These are phyloP conservation scores for Escarpia spicata DNA, from an alignment of 2,888 invertebrate genomes.

Conservation along the genomic window DNA sequence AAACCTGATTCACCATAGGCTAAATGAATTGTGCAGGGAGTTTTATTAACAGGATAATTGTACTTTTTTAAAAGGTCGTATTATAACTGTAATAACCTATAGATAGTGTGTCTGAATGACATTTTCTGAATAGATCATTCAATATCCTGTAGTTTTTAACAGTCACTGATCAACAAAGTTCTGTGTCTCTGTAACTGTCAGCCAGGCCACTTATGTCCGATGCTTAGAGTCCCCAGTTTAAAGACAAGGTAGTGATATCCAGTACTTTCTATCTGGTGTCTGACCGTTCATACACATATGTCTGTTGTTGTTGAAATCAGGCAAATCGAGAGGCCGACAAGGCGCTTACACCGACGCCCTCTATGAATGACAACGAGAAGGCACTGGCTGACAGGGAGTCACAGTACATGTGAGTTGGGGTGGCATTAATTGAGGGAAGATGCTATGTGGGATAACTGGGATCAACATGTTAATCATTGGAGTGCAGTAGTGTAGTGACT, in stretches of 20 bases:
- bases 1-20: no score
- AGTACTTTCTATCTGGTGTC: neutral
- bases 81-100: no score
- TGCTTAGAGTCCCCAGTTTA: neutral
- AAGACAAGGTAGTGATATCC: neutral
- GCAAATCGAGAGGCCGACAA: constrained; percentile 54
- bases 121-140: no score
- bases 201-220: no score
- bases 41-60: no score
- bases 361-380: constrained; percentile 37
- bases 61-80: no score
- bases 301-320: constrained; percentile 41
- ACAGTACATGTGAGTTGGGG: constrained; percentile 20
- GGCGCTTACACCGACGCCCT: constrained; percentile 57
- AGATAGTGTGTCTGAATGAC: no score
- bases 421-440: neutral
- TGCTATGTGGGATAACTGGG: neutral
- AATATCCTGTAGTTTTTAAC: no score
- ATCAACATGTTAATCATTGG: neutral
- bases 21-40: no score
- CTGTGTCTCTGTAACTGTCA: no score
- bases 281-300: neutral
- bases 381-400: constrained; percentile 17
- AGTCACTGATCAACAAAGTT: no score
- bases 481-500: no score